A percentile compares a stretch with the other conserved stretches of the same genome.
These are phyloP conservation scores for Papilio polyxenes DNA, from an alignment of 1,140 invertebrate genomes.

Conservation along the genomic window DNA sequence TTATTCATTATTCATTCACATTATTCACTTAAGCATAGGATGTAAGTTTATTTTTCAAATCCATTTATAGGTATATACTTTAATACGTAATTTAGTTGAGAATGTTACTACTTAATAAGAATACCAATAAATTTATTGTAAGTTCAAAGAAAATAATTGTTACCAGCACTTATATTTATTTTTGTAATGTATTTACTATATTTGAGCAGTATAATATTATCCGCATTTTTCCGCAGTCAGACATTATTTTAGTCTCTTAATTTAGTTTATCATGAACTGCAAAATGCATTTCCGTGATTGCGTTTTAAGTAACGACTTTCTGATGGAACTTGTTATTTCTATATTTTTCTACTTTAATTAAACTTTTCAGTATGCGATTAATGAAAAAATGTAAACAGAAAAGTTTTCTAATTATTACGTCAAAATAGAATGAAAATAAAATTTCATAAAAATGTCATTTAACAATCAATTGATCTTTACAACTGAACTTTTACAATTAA, in stretches of 20 bases:
- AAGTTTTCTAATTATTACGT: background rate
- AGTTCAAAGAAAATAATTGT: background rate
- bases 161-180: background rate
- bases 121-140: background rate
- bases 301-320: slow-evolving; percentile 38
- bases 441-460: background rate
- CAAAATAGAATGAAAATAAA: slow-evolving; percentile 1
- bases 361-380: slow-evolving; percentile 23
- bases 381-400: background rate
- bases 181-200: background rate
- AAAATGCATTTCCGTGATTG: slow-evolving; percentile 35
- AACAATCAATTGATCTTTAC: too few species aligned
- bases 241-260: slow-evolving; percentile 22
- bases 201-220: background rate
- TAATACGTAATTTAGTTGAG: background rate
- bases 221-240: background rate
- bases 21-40: background rate
- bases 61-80: too few species aligned
- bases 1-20: too few species aligned
- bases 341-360: slow-evolving; percentile 29
- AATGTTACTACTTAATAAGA: background rate
- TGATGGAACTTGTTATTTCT: slow-evolving; percentile 36
- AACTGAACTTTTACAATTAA: too few species aligned
- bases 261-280: slow-evolving; percentile 34
- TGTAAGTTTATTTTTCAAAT: background rate